Evolutionary conservation across 2,888 invertebrate species (phyloP).

Genomic region (Julus scanicus): DNA sequence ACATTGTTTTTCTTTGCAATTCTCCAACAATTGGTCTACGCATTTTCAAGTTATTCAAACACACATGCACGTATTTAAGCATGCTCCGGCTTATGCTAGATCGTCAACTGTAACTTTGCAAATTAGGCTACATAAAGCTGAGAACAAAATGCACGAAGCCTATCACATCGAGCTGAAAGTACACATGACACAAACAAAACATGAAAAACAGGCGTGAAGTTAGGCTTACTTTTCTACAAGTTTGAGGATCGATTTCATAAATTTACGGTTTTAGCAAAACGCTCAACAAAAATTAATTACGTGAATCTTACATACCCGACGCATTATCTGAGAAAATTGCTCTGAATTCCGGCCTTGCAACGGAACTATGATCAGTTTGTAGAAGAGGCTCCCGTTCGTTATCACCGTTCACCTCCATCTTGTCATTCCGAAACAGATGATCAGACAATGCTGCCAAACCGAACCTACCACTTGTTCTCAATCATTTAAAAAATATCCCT

Average conservation of each 20-base stretch:
- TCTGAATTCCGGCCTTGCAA: neutral
- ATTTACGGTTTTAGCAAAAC: neutral
- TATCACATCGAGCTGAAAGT: neutral
- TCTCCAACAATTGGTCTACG: neutral
- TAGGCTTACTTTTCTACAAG: neutral
- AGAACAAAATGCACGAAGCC: neutral
- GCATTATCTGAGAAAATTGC: neutral
- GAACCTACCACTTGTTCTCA: neutral
- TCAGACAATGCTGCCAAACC: neutral
- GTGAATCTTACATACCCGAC: neutral
- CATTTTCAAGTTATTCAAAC: neutral
- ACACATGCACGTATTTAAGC: neutral
- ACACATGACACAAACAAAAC: neutral
- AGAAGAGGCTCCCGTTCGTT: slow-evolving; percentile 51
- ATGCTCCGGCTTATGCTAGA: neutral
- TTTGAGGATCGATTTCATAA: neutral
- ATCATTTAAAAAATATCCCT: neutral
- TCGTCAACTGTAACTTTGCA: neutral
- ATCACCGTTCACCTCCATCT: slow-evolving; percentile 47
- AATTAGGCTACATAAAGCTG: neutral
- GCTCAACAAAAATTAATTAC: neutral
- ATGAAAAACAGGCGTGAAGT: neutral
- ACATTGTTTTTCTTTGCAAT: neutral
- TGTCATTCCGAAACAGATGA: slow-evolving; percentile 41
- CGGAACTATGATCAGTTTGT: slow-evolving; percentile 46